Evolutionary conservation across 2,888 invertebrate species (phyloP).

Genomic region (Fissipunctia ypsillon): DNA sequence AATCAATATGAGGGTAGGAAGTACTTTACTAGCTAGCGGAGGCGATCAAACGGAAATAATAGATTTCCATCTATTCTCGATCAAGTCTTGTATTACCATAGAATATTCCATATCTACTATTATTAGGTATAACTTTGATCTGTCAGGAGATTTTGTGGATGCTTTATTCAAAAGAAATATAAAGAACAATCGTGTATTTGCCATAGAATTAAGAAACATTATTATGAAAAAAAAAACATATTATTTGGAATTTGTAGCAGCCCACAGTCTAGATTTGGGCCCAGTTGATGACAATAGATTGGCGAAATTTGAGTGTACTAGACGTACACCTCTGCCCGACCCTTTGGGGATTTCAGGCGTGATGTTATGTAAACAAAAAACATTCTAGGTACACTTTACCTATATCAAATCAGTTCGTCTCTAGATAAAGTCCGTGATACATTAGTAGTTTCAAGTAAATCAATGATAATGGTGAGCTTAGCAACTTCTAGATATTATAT

Average conservation of each 20-base stretch:
- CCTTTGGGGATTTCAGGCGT: too few species aligned
- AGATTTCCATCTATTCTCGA: background rate
- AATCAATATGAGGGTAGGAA: constrained; percentile 13
- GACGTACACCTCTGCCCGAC: too few species aligned
- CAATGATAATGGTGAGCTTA: background rate
- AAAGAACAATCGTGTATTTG: background rate
- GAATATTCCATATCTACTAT: background rate
- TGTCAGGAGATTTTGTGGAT: background rate
- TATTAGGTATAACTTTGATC: background rate
- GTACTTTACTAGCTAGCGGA: background rate
- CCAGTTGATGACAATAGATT: too few species aligned
- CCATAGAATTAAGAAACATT: too few species aligned
- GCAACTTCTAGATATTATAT: too few species aligned
- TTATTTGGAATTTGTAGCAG: too few species aligned
- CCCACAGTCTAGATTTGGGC: too few species aligned
- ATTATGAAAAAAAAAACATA: too few species aligned
- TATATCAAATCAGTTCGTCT: background rate
- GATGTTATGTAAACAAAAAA: too few species aligned
- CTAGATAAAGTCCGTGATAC: background rate
- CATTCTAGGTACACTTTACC: too few species aligned
- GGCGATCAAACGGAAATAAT: constrained; percentile 20
- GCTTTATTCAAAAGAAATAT: background rate
- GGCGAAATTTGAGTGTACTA: too few species aligned
- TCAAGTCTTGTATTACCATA: background rate
- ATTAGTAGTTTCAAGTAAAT: background rate